Percentiles rank a stretch among this genome's conserved stretches.
Evolutionary conservation across 2,113 vertebrate genomes (phyloP).

Genomic region (Oryzias curvinotus): DNA sequence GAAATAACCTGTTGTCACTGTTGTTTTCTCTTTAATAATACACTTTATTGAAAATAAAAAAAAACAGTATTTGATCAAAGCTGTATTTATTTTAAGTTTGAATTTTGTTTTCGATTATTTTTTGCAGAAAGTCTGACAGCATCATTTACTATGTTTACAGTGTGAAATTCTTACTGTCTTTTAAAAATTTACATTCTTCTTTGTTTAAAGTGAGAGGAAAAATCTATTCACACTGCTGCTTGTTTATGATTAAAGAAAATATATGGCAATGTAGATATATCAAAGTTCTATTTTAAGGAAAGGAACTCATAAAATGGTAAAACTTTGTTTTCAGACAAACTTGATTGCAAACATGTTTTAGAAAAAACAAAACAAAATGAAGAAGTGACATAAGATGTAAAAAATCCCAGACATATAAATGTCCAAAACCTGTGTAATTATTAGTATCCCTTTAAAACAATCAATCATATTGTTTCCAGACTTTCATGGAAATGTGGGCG

Average conservation of each 20-base stretch:
- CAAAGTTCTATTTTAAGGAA: not conserved
- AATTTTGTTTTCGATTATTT: not conserved
- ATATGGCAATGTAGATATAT: not conserved
- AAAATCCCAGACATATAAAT: no score
- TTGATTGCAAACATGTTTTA: no score
- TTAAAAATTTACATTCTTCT: not conserved
- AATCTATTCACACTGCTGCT: not conserved
- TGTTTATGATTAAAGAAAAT: not conserved
- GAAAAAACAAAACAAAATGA: no score
- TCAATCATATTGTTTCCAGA: no score
- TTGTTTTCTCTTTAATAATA: not conserved
- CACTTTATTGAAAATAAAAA: not conserved
- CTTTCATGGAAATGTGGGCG: no score
- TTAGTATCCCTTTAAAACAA: no score
- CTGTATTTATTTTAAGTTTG: not conserved
- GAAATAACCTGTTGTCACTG: not conserved
- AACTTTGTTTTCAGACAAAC: no score
- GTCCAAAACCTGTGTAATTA: no score
- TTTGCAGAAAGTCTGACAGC: not conserved
- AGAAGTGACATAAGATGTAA: no score
- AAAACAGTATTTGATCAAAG: constrained; percentile 6
- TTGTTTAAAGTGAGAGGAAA: not conserved
- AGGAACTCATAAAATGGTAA: no score
- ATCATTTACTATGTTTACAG: not conserved
- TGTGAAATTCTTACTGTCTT: no score